phyloP scores from a whole-genome alignment of 2,797 vertebrate species.

The Ammospiza maritima region DNA sequence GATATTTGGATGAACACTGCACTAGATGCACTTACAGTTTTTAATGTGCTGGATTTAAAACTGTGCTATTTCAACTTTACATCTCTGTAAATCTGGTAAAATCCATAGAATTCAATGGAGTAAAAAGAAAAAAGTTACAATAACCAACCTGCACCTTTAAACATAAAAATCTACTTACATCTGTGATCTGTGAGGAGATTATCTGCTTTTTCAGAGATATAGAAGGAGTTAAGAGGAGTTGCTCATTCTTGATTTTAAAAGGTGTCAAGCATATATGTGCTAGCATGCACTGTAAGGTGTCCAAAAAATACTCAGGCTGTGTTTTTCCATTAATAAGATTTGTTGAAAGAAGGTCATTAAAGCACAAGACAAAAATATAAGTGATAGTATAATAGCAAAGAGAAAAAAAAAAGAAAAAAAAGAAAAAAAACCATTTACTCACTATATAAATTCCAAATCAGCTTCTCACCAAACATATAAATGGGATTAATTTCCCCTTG shows the following conservation, averaged over 20 bases:
- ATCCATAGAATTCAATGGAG: background rate
- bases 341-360: background rate
- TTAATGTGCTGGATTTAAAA: background rate
- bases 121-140: background rate
- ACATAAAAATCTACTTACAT: background rate
- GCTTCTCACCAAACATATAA: background rate
- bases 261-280: background rate
- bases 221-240: background rate
- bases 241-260: background rate
- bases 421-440: fast-evolving
- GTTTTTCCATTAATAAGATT: background rate
- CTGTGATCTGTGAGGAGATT: background rate
- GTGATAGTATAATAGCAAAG: background rate
- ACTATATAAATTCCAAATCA: background rate
- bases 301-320: background rate
- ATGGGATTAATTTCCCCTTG: background rate
- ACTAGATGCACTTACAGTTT: background rate
- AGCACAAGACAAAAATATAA: background rate
- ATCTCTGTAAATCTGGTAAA: background rate
- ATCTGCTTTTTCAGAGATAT: background rate
- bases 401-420: background rate
- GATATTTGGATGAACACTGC: background rate
- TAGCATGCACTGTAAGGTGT: background rate
- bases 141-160: background rate
- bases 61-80: background rate